Conservation (phyloP, 2,888 invertebrate species). For the Mesorhabditis sp. region DNA sequence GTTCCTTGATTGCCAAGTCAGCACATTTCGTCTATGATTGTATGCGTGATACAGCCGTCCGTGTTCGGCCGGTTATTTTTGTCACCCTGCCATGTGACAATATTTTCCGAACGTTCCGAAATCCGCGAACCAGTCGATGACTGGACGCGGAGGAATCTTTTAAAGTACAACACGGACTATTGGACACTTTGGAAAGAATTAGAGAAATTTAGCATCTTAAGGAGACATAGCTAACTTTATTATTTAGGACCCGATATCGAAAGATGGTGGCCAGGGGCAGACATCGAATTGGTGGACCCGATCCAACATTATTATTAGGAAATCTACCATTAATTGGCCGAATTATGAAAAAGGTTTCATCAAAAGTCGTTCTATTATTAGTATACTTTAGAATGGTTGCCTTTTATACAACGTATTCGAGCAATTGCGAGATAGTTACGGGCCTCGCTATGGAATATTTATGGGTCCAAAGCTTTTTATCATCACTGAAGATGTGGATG, state of each 20-base stretch:
- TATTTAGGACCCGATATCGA: background rate
- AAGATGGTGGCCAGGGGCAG: background rate
- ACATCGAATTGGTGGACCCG: background rate
- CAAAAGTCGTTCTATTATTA: background rate
- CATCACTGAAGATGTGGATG: background rate
- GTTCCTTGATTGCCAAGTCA: too few species aligned
- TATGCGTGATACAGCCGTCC: too few species aligned
- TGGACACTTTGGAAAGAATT: too few species aligned
- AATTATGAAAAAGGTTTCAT: background rate
- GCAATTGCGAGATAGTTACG: background rate
- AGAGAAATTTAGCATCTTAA: too few species aligned
- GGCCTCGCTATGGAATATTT: background rate
- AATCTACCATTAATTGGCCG: background rate
- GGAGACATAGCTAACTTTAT: too few species aligned
- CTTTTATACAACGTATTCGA: constrained; percentile 4
- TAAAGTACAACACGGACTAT: too few species aligned
- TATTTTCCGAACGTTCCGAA: too few species aligned
- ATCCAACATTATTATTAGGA: constrained; percentile 1
- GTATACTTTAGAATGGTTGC: background rate
- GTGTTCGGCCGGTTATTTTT: too few species aligned
- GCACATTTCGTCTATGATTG: too few species aligned
- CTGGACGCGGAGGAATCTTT: too few species aligned
- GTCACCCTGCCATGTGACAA: too few species aligned
- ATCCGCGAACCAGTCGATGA: too few species aligned
- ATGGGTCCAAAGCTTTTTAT: background rate